phyloP scores from a whole-genome alignment of 2,113 vertebrate genomes.

The Malurus elegans region DNA sequence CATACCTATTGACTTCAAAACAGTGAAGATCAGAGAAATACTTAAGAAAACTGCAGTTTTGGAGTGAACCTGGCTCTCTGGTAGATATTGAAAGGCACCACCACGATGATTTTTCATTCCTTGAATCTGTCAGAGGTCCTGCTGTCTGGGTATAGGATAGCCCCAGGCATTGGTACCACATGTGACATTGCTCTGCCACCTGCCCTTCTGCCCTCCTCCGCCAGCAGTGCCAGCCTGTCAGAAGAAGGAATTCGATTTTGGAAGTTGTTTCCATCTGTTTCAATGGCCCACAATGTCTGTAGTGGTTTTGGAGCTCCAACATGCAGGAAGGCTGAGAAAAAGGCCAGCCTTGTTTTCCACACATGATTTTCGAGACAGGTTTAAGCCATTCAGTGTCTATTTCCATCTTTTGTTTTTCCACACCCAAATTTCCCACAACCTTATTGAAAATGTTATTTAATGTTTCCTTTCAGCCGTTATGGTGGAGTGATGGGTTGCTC shows the following conservation, averaged over 20 bases:
- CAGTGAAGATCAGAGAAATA: not conserved
- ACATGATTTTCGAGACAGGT: not conserved
- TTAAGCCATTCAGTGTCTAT: not conserved
- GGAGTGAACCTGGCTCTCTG: not conserved
- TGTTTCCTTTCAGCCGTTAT: not conserved
- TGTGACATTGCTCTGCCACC: rapidly evolving
- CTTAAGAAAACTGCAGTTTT: not conserved
- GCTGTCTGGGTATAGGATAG: not conserved
- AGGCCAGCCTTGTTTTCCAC: not conserved
- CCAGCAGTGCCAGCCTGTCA: not conserved
- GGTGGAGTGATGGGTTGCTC: not conserved
- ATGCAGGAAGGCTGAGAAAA: not conserved
- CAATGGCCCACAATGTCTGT: not conserved
- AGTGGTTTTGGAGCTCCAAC: not conserved
- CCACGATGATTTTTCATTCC: not conserved
- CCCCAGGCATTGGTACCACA: not conserved
- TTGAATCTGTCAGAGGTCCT: not conserved
- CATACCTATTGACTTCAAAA: not conserved
- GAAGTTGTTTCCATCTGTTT: not conserved
- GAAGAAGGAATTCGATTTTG: not conserved
- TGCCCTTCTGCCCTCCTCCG: not conserved
- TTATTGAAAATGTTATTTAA: not conserved
- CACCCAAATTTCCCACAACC: not conserved
- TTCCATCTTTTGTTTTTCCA: rapidly evolving
- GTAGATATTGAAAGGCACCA: not conserved